These are phyloP conservation scores for Rhagonycha lutea DNA, from an alignment of 2,888 invertebrate genomes.

Conservation along the genomic window DNA sequence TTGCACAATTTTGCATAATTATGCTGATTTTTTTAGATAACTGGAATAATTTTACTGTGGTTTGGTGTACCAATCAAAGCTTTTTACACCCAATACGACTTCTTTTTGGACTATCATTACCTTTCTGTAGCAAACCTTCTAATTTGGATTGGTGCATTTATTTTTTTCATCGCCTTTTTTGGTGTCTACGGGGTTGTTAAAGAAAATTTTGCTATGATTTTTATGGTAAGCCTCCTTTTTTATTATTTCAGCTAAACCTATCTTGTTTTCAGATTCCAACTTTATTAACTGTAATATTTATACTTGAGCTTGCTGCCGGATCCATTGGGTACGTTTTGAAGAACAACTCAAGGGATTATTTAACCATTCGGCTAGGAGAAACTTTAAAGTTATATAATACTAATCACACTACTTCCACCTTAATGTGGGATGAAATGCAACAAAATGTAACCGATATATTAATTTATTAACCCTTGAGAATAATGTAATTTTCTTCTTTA, in stretches of 20 bases:
- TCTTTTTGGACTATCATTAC: constrained; percentile 79
- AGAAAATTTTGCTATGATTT: constrained; percentile 93
- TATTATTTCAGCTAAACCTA: background rate
- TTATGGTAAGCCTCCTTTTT: constrained; percentile 64
- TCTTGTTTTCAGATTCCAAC: constrained; percentile 67
- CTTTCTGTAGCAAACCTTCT: constrained; percentile 85
- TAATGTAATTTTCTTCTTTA: constrained; percentile 50
- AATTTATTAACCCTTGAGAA: background rate
- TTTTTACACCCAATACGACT: constrained; percentile 74
- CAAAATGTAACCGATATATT: constrained; percentile 67
- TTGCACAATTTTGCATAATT: background rate
- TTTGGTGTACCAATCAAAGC: constrained; percentile 79
- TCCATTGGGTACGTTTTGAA: constrained; percentile 80
- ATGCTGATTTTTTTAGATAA: constrained; percentile 75
- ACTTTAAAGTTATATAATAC: constrained; percentile 68
- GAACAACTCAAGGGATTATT: constrained; percentile 65
- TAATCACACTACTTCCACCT: constrained; percentile 57
- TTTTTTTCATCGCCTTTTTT: constrained; percentile 91
- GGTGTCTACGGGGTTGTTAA: constrained; percentile 95
- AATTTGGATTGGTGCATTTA: constrained; percentile 85
- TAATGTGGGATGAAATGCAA: constrained; percentile 82
- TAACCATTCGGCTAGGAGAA: constrained; percentile 68
- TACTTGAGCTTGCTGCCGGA: constrained; percentile 84
- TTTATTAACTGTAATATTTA: constrained; percentile 77
- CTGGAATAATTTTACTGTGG: constrained; percentile 81